Evolutionary conservation across 2,888 invertebrate genomes (phyloP), one percentile per base, ranked within the genome.

Genomic region (Drosophila pseudotalamancana): DNA sequence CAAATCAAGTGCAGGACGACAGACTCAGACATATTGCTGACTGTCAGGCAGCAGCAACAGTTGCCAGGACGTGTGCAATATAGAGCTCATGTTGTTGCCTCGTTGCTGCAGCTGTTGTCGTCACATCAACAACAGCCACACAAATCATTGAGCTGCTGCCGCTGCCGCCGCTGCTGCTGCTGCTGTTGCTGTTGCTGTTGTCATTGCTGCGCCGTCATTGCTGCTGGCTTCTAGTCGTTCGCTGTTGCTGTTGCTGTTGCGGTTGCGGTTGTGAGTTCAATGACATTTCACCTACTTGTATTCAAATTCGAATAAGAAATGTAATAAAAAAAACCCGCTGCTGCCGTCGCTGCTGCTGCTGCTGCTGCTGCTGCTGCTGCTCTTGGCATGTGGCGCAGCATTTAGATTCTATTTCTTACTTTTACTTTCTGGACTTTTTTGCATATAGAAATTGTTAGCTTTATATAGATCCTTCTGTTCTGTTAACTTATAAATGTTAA

Each of bases 221-320:
- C 29, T 19, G 48, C 35, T 48, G 31, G 43, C 54, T 54, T 43
- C 57, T 61, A 57, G 56, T 43, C 21, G 50, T 16, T 59, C 11
- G 51, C 39, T 14, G 48, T 19, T 53, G 39, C 40, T 32, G 31
- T 19, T 55, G 59, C 39, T 31, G 39, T 27, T 56, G 57, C 40
- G 18, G 46, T 55, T 53, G 63, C 51, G 46, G 66, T 63, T 67
- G 66, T 59, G 82, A 78, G 80, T 80, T 80, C 80, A 80, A 76
- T 72, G 82, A 80, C 80, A 76, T 66, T 81, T 80, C 80, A 81
- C 82, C 80, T 81, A 80, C 78, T 78, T 80, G 78, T 71, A 72
- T 71, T 72, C 70, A 77, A 75, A 80, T 75, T 70, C 50, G 68
- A 59, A 62, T 55, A 45, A 57, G 49, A 56, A 51, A 35, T 49